Evolutionary conservation across 1,140 invertebrate genomes (phyloP).

Genomic region (Drosophila arizonae): DNA sequence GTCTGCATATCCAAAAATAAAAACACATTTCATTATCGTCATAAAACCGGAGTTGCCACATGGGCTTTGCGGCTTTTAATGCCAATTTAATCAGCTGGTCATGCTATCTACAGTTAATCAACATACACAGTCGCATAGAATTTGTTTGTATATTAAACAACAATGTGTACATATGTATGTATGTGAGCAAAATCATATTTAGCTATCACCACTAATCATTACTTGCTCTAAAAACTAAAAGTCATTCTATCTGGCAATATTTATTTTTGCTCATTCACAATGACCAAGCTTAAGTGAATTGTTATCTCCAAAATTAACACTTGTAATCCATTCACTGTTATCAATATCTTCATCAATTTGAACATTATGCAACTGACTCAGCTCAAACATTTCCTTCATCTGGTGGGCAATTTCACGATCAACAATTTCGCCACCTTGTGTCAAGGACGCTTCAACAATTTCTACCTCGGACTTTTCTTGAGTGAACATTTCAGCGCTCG

Average conservation of each 20-base stretch:
- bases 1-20: neutral
- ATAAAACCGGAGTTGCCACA: too few relatives aligned
- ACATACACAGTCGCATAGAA: too few relatives aligned
- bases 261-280: slow-evolving; percentile 1
- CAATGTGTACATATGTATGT: neutral
- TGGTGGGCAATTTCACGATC: slow-evolving; percentile 70
- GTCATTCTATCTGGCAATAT: neutral
- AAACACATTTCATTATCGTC: neutral
- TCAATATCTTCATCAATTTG: slow-evolving; percentile 66
- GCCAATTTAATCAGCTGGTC: too few relatives aligned
- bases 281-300: neutral
- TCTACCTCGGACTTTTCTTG: slow-evolving; percentile 27
- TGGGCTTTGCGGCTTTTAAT: too few relatives aligned
- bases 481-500: slow-evolving; percentile 47
- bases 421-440: slow-evolving; percentile 60
- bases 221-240: neutral
- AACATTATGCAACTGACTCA: slow-evolving; percentile 47
- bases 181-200: neutral
- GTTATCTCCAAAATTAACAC: neutral
- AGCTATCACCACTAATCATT: neutral
- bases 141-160: slow-evolving; percentile 2
- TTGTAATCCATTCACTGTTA: slow-evolving; percentile 13
- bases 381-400: slow-evolving; percentile 67
- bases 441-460: slow-evolving; percentile 35
- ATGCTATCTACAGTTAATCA: too few relatives aligned